These are phyloP conservation scores for Axinella damicornis DNA, from an alignment of 37 sponge, comb jelly and placozoan species.

Conservation along the genomic window DNA sequence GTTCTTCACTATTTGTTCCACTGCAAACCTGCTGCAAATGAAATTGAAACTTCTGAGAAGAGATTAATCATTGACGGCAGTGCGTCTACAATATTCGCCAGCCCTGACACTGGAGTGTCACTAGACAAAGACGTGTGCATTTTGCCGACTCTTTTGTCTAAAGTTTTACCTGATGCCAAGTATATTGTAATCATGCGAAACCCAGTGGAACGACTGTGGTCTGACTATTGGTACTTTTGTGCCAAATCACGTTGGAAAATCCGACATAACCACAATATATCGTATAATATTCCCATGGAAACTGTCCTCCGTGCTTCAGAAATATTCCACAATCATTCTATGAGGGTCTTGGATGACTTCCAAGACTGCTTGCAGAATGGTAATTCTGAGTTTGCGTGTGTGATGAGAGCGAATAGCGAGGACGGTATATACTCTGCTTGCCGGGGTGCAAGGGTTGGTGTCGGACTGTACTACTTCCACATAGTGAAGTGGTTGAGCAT, in stretches of 20 bases:
- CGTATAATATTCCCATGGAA: neutral
- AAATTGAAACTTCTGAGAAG: neutral
- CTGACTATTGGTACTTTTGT: slow-evolving; percentile 65
- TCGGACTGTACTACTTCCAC: slow-evolving; percentile 47
- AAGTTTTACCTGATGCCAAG: slow-evolving; percentile 54
- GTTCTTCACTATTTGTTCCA: slow-evolving; percentile 39
- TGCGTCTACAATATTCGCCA: slow-evolving; percentile 38
- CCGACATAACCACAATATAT: neutral
- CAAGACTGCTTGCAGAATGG: slow-evolving; percentile 1
- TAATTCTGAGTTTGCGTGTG: slow-evolving; percentile 22
- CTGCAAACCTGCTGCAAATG: slow-evolving; percentile 2
- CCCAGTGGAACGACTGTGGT: slow-evolving; percentile 58
- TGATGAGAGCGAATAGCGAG: neutral
- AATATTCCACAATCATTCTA: slow-evolving; percentile 39
- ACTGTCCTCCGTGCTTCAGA: neutral
- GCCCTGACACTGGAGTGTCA: neutral
- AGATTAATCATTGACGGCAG: slow-evolving; percentile 44
- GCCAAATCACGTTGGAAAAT: slow-evolving; percentile 7
- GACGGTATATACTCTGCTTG: neutral
- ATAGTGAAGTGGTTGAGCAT: slow-evolving; percentile 41
- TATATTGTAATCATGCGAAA: slow-evolving; percentile 54
- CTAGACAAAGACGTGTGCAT: slow-evolving; percentile 22
- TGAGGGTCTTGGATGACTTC: slow-evolving; percentile 5
- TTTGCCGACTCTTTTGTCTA: slow-evolving; percentile 16
- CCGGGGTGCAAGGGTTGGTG: slow-evolving; percentile 8